Base-by-base conservation (phyloP, 2,888 invertebrate genomes). In the Agelastica alni region DNA sequence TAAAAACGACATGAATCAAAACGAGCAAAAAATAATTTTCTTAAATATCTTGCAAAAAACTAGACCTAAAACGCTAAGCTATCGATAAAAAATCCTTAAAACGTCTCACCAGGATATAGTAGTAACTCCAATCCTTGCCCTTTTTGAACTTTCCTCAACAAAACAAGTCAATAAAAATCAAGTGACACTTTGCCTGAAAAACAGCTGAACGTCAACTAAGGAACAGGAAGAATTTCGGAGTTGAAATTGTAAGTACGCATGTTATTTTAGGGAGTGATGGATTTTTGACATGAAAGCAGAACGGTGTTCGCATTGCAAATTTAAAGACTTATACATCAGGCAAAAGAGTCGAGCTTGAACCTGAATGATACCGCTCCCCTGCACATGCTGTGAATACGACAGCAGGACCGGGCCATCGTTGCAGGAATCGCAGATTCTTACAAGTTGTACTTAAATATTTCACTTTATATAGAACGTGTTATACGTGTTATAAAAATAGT, bases 151-250 rank as follows among this genome's bases (percentile, higher is more conserved):
- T 47, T 44, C 39, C n/a, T 51, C 34, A 37, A 51, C n/a, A n/a
- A 48, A 52, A 41, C 53, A 51, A 57, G 59, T 61, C 59, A 51
- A 61, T 61, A 59, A 58, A 26, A 56, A 58, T 37, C 43, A 6
- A 47, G 31, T 32, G 42, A 31, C 54, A 51, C 55, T 47, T 16
- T 13, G 20, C 60, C 53, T 48, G 28, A 52, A 55, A 37, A 58
- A 51, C 58, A 56, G 53, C 60, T 56, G 56, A 58, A 58, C 53
- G 53, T 56, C 60, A 53, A 58, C 58, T 58, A 51, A 55, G 51
- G 56, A 47, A 45, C 41, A 49, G 51, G 53, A 53, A 51, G 49
- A 56, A 45, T 51, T 51, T 37, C 17, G 14, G 18, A 17, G 12
- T 37, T 10, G 37, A 2, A 10, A 28, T n/a, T n/a, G n/a, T 36